Evolutionary conservation across 2,113 vertebrate species (phyloP), one percentile per base, ranked within the genome.

Genomic region (Chrysemys picta): DNA sequence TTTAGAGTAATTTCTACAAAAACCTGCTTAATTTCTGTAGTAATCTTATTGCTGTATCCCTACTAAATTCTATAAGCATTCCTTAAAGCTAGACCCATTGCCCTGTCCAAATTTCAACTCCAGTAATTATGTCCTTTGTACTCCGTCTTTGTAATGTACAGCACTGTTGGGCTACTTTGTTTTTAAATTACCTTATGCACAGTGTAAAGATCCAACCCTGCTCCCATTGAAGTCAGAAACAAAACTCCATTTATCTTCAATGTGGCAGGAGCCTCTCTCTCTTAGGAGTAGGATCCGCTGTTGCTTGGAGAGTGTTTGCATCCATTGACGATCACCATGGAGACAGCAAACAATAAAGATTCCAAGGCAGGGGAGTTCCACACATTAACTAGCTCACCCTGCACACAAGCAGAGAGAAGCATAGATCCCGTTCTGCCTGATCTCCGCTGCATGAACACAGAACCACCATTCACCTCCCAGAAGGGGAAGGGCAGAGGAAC

Each of bases 241-340:
- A 80, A 13, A 45, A 19, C 12, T 80, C 62, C 38, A 29, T 7
- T 62, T 59, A 47, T 25, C 13, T 59, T 62, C 45, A 31, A 6
- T 62, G 82, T 31, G 22, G 62, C 78, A 45, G 21, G 6, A 50
- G 75, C 50, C 10, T 62, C 42, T 29, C 0, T 50, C 90, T 87
- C 75, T 11, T 47, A 62, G 8, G 35, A 54, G 78, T 45, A 81
- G 91, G 91, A 93, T 93, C 93, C 79, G 50, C 83, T 54, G 57
- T 79, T 82, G 52, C 80, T 52, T 89, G 27, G 80, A 92, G 83
- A 65, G 8, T 78, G 76, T 95, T 85, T 89, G n/a, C 84, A 69
- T 38, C 42, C 75, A 97, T 97, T 97, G 97, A 94, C 93, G 89
- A 94, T 98, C 93, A 93, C 98, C 98, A 98, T 98, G 97, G 98